Conservation (phyloP, 1,140 invertebrate species). For the Sitophilus oryzae region DNA sequence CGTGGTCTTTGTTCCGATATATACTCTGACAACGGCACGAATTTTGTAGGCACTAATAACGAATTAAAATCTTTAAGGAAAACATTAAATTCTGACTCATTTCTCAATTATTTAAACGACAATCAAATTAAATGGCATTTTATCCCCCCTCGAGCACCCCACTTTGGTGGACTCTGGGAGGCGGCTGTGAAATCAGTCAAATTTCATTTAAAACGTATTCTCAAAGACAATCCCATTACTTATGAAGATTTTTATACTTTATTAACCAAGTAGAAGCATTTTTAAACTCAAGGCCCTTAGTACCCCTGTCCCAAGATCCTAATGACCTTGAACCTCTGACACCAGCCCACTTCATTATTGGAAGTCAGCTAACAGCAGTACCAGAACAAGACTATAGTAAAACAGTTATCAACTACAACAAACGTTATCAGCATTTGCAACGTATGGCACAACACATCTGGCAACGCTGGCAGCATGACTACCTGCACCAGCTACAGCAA, state of each 20-base stretch:
- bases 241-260: constrained; percentile 35
- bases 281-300: constrained; percentile 33
- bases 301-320: constrained; percentile 27
- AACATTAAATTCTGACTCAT: neutral
- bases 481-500: constrained; percentile 28
- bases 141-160: constrained; percentile 34
- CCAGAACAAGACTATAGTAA: constrained; percentile 33
- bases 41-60: constrained; percentile 11
- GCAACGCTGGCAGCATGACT: constrained; percentile 31
- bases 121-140: constrained; percentile 38
- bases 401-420: constrained; percentile 17
- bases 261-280: constrained; percentile 32
- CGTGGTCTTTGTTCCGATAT: constrained; percentile 31
- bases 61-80: neutral
- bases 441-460: constrained; percentile 29
- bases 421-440: constrained; percentile 32
- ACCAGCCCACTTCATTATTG: constrained; percentile 39
- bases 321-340: constrained; percentile 33
- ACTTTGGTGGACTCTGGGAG: too few species aligned
- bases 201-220: constrained; percentile 23
- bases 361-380: constrained; percentile 34
- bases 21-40: constrained; percentile 24
- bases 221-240: constrained; percentile 28
- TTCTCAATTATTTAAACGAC: constrained; percentile 2
- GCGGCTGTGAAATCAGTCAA: constrained; percentile 31